Conservation (phyloP, 2,888 invertebrate species). For the Euplexia lucipara region DNA sequence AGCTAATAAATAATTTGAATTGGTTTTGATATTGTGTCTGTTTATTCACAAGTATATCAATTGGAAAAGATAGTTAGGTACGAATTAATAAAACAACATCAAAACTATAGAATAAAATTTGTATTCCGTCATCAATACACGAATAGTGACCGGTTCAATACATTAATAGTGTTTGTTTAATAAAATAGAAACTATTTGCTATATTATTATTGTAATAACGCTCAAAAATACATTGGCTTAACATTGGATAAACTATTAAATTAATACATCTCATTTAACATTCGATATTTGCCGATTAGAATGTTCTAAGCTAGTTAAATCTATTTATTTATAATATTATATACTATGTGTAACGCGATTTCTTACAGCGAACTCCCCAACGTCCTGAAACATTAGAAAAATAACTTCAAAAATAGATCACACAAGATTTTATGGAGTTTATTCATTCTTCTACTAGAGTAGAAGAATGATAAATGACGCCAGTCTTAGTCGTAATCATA, state of each 20-base stretch:
- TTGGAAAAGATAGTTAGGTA: background rate
- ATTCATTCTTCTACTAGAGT: too few species aligned
- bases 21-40: too few species aligned
- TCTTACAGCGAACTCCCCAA: constrained; percentile 59
- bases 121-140: constrained; percentile 84
- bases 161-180: constrained; percentile 85
- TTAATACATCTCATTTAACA: constrained; percentile 63
- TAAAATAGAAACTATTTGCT: constrained; percentile 89
- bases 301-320: constrained; percentile 65
- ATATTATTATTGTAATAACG: constrained; percentile 84
- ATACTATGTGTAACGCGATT: constrained; percentile 62
- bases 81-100: constrained; percentile 77
- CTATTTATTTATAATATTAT: constrained; percentile 63
- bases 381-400: constrained; percentile 59
- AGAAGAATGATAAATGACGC: too few species aligned
- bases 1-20: too few species aligned
- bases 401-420: background rate
- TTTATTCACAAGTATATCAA: too few species aligned
- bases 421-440: background rate
- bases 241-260: constrained; percentile 80
- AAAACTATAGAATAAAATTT: constrained; percentile 89
- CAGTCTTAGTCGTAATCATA: background rate
- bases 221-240: constrained; percentile 88
- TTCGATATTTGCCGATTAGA: constrained; percentile 64
- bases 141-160: constrained; percentile 77